Evolutionary conservation across 2,888 invertebrate genomes (phyloP), one percentile per base, ranked within the genome.

Genomic region (Epistrophe grossulariae): DNA sequence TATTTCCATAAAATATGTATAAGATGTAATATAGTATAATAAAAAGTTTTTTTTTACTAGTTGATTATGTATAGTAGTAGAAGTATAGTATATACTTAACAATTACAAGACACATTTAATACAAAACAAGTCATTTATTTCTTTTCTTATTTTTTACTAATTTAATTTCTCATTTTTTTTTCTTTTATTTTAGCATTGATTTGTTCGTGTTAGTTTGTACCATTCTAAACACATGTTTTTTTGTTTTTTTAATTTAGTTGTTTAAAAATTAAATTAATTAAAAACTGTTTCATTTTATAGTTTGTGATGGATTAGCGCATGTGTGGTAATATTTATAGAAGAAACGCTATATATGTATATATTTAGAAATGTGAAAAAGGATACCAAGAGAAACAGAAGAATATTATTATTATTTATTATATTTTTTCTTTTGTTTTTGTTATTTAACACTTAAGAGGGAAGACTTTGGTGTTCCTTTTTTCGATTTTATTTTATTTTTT

Each of bases 61-160:
- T 87, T 79, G 82, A 76, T 87, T 87, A 87, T 87, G 85, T 83
- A 83, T 83, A 87, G 76, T 87, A 83, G 79, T 87, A 87, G 87
- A 76, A 83, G 64, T 79, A 72, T 78, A 85, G 77, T 82, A 78
- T 80, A 81, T 82, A 79, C 87, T 83, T 87, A 87, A 79, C 82
- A 87, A 72, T 87, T 83, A 87, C 87, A 87, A 87, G 83, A 87
- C 83, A 87, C 83, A 83, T 71, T 87, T 81, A 87, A 87, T 87
- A 79, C 55, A 82, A 82, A 87, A 87, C 79, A 83, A 87, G 71
- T 85, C 70, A 50, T 74, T 79, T 55, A 17, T 40, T 48, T 79
- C 66, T 55, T 70, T 50, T 50, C 59, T 77, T 66, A 15, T 35
- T 77, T 45, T 43, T 60, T 38, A 50, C 57, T 68, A 72, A 40